These are phyloP conservation scores for Myotis lucifugus DNA, from an alignment of 2,113 vertebrate genomes.

Conservation along the genomic window DNA sequence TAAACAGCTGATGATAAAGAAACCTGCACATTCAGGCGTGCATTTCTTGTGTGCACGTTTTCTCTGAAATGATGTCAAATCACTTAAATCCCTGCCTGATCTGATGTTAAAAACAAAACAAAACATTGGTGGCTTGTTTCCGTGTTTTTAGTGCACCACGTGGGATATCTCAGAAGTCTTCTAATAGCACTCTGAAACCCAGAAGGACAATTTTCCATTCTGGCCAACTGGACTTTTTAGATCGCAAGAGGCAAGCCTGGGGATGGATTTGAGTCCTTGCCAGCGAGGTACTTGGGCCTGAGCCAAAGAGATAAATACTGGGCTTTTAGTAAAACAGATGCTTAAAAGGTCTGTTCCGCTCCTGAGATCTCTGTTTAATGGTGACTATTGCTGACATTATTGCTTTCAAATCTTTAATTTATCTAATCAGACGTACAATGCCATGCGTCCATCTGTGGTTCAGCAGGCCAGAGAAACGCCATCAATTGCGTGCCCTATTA, in stretches of 20 bases:
- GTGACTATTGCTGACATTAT: neutral
- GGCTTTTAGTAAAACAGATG: slow-evolving; percentile 51
- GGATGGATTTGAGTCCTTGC: slow-evolving; percentile 30
- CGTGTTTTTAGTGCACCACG: neutral
- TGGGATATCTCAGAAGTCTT: neutral
- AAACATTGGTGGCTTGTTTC: neutral
- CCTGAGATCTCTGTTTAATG: slow-evolving; percentile 46
- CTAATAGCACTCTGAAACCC: neutral
- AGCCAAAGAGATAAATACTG: slow-evolving; percentile 59
- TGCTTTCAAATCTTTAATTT: slow-evolving; percentile 6
- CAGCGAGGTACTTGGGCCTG: slow-evolving; percentile 59
- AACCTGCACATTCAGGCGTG: too few species aligned
- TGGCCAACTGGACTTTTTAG: neutral
- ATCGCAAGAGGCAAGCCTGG: neutral
- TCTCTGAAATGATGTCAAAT: neutral
- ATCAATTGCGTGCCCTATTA: neutral
- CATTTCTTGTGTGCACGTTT: neutral
- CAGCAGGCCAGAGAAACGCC: neutral
- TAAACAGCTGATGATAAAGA: neutral
- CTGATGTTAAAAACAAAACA: neutral
- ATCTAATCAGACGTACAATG: neutral
- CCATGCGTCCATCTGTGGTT: neutral
- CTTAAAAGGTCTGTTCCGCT: slow-evolving; percentile 13
- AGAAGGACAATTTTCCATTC: neutral
- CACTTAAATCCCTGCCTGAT: neutral